A percentile compares a stretch with the other conserved stretches of the same genome.
Evolutionary conservation across 2,888 invertebrate genomes (phyloP).

Genomic region (Penaeus monodon): DNA sequence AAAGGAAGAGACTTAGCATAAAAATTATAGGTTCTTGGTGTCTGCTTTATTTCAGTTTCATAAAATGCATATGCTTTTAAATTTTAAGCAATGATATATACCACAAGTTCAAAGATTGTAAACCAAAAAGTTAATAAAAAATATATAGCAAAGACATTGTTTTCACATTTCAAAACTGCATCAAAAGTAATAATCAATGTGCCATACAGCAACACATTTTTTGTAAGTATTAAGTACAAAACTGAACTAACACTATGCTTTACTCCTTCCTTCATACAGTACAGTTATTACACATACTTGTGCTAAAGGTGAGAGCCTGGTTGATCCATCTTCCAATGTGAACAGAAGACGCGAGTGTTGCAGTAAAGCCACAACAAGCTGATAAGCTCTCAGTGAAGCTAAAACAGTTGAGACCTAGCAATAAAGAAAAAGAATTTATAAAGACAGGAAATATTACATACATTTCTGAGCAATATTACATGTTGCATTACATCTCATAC

Average conservation of each 20-base stretch:
- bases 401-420: conserved; percentile 68
- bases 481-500: background rate
- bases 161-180: too few species aligned
- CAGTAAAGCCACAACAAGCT: conserved; percentile 70
- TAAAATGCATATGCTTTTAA: background rate
- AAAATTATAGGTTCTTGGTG: too few species aligned
- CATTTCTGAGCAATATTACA: too few species aligned
- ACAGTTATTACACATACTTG: conserved; percentile 23
- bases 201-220: too few species aligned
- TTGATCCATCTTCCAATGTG: conserved; percentile 67
- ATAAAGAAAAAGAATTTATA: background rate
- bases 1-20: background rate
- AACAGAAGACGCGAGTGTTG: conserved; percentile 74
- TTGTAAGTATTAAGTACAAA: too few species aligned
- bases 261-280: background rate
- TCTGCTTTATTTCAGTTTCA: background rate
- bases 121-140: too few species aligned
- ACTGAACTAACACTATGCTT: too few species aligned
- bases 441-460: background rate
- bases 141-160: too few species aligned
- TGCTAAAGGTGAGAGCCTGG: conserved; percentile 43
- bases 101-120: too few species aligned
- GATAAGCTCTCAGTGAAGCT: conserved; percentile 70
- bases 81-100: too few species aligned
- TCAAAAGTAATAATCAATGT: too few species aligned